Evolutionary conservation across 2,797 vertebrate species (phyloP).

Genomic region (Morus bassanus): DNA sequence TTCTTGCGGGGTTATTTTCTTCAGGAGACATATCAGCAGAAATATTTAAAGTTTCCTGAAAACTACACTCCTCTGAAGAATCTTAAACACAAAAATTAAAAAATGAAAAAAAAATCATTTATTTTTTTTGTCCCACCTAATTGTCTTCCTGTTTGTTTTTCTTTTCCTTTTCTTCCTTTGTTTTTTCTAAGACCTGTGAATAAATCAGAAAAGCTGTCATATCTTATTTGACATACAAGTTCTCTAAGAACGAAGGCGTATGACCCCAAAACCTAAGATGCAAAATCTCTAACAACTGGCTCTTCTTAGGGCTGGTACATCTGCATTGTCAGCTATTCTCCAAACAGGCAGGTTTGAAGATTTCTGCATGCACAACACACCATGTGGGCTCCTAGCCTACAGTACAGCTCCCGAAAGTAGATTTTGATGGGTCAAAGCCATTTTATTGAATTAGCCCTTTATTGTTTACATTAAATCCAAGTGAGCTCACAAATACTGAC

Average conservation of each 20-base stretch:
- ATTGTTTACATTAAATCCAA: conserved; percentile 72
- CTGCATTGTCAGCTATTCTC: conserved; percentile 2
- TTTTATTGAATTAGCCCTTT: conserved; percentile 63
- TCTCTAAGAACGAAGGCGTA: not conserved
- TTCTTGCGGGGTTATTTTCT: not conserved
- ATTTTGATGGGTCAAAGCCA: conserved; percentile 61
- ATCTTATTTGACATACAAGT: not conserved
- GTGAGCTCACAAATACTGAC: conserved; percentile 67
- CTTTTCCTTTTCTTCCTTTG: not conserved
- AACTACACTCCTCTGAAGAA: not conserved
- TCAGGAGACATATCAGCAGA: not conserved
- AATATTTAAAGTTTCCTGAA: not conserved
- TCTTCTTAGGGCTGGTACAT: not conserved
- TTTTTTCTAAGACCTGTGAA: not conserved
- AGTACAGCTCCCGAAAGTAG: conserved; percentile 38
- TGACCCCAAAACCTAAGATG: not conserved
- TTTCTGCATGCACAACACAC: not conserved
- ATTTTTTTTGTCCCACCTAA: not conserved
- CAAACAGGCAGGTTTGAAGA: not conserved
- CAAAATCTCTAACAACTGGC: not conserved
- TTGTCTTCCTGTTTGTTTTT: not conserved
- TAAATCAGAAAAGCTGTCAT: not conserved
- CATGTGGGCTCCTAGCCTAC: conserved; percentile 26
- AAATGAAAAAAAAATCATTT: not conserved
- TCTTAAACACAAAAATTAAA: not conserved